Conservation (phyloP, 1,140 invertebrate genomes). For the Brachionus angularis region DNA sequence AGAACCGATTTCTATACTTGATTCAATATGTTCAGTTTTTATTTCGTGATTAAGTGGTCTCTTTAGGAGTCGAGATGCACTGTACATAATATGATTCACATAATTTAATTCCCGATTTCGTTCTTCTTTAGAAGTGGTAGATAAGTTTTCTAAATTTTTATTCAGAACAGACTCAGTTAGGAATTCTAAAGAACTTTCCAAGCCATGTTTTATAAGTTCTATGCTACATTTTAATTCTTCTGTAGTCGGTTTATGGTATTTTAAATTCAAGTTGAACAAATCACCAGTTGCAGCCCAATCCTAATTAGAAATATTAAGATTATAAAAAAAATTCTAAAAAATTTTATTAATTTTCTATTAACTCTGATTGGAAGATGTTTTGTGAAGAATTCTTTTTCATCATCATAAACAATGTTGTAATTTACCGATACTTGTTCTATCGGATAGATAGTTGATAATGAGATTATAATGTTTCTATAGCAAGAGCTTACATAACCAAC, state of each 20-base stretch:
- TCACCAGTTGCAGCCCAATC: slow-evolving; percentile 75
- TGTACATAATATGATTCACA: slow-evolving; percentile 44
- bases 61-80: slow-evolving; percentile 47
- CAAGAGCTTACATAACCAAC: slow-evolving; percentile 61
- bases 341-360: slow-evolving; percentile 48
- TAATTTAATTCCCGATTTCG: slow-evolving; percentile 42
- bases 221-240: slow-evolving; percentile 68
- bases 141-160: neutral
- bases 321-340: too few species aligned
- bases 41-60: neutral
- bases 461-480: slow-evolving; percentile 61
- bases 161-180: slow-evolving; percentile 1
- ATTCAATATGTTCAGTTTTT: neutral
- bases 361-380: slow-evolving; percentile 71
- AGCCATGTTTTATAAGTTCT: slow-evolving; percentile 57
- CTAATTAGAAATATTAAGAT: too few species aligned
- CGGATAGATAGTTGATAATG: slow-evolving; percentile 64
- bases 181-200: slow-evolving; percentile 43
- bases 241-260: slow-evolving; percentile 72
- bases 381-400: slow-evolving; percentile 65
- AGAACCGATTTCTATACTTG: slow-evolving; percentile 17
- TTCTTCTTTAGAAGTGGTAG: slow-evolving; percentile 28
- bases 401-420: slow-evolving; percentile 49
- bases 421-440: slow-evolving; percentile 65
- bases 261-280: slow-evolving; percentile 65